Evolutionary conservation across 1,140 invertebrate species (phyloP).

Genomic region (Cotesia vestalis): DNA sequence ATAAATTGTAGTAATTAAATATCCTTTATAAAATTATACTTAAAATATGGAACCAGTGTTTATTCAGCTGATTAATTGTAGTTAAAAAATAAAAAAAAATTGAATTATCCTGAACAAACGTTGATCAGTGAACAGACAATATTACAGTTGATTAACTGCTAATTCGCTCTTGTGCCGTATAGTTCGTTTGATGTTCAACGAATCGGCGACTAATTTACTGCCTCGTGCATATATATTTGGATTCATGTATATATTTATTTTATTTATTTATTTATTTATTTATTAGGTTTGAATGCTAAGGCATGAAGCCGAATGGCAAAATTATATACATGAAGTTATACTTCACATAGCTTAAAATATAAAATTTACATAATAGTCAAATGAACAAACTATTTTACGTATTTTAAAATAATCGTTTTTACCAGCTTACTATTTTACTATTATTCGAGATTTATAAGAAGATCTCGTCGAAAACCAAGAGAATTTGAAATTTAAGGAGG

Average conservation of each 20-base stretch:
- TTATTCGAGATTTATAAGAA: too few species aligned
- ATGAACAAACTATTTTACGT: too few species aligned
- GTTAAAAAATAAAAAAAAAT: background rate
- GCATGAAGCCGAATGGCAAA: too few species aligned
- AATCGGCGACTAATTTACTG: background rate
- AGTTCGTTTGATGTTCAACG: constrained; percentile 10
- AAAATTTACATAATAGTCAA: too few species aligned
- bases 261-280: background rate
- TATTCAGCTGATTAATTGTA: background rate
- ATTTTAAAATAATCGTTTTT: too few species aligned
- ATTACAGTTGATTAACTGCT: constrained; percentile 8
- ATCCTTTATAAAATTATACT: too few species aligned
- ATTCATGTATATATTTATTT: background rate
- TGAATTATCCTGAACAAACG: background rate
- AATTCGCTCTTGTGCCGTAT: background rate
- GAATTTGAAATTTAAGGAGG: too few species aligned
- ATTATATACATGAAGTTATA: too few species aligned
- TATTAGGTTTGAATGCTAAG: constrained; percentile 16
- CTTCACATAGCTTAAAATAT: too few species aligned
- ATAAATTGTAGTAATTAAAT: too few species aligned
- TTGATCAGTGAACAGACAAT: background rate
- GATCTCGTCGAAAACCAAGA: too few species aligned
- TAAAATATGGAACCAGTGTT: background rate
- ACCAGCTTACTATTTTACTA: too few species aligned
- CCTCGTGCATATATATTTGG: background rate